Base-by-base conservation (phyloP, 2,113 vertebrate species). In the Trematocara macrostoma region DNA sequence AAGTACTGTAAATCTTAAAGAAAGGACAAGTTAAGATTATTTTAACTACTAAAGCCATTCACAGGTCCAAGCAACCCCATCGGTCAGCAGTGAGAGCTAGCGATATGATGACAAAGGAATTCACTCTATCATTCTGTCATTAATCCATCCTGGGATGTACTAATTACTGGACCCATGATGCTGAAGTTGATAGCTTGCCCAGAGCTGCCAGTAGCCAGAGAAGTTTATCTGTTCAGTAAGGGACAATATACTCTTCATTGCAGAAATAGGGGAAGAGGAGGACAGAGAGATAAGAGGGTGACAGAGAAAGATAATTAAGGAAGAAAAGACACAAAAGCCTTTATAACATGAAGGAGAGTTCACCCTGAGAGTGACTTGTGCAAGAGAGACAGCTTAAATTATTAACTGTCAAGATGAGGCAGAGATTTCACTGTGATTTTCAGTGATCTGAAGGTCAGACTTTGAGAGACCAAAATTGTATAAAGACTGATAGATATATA, bases 161-260 rank as follows among this genome's bases (percentile, higher is more conserved):
- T 90, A 93, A 94, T 93, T 91, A 92, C 81, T 69, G 64, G 29
- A 81, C 67, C 67, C 81, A 78, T 86, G 85, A 88, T 57, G 81
- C 40, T 61, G 69, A 53, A 55, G 91, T 91, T 78, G 84, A 93
- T 88, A 87, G 3, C 23, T 40, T 9, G n/a, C 29, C 51, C 35
- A 23, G 26, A 51, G 79, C 88, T 85, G 40, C 67, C 26, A 18
- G 89, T 55, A 55, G 85, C 67, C 82, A 42, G 52, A 57, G 18
- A 47, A 64, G 10, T 47, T 91, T 83, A 83, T 88, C 81, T 79
- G 20, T 7, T 84, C 64, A 23, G 42, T 40, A 23, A 81, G 16
- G 64, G 49, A 38, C 31, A 11, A 82, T 29, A 42, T 3, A 20
- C 47, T 16, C 14, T 78, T 89, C 26, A 42, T 23, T n/a, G 42